A percentile compares a stretch with the other conserved stretches of the same genome.
These are phyloP conservation scores for Cheilosia urbana DNA, from an alignment of 2,888 invertebrate species.

Conservation along the genomic window DNA sequence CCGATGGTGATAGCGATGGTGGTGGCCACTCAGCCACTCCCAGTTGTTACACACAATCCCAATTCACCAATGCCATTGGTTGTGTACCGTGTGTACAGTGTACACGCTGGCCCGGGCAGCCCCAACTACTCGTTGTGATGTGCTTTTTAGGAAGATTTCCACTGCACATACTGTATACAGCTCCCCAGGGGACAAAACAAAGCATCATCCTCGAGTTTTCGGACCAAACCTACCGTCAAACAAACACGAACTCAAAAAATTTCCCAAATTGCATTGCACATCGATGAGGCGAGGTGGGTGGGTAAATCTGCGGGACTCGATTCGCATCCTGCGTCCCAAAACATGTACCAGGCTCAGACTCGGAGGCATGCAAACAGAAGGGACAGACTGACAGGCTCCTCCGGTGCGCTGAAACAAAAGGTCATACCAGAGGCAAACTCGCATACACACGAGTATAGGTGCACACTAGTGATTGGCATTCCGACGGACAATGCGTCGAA, in stretches of 20 bases:
- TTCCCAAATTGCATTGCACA: slow-evolving; percentile 70
- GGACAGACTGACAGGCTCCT: slow-evolving; percentile 71
- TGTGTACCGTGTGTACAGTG: slow-evolving; percentile 55
- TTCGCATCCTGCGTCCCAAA: slow-evolving; percentile 68
- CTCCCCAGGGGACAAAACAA: slow-evolving; percentile 63
- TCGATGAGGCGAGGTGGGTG: slow-evolving; percentile 46
- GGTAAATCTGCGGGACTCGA: slow-evolving; percentile 21
- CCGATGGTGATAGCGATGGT: slow-evolving; percentile 46
- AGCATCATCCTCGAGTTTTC: slow-evolving; percentile 58
- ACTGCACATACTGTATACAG: slow-evolving; percentile 31
- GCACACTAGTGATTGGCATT: slow-evolving; percentile 71
- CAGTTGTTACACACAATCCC: slow-evolving; percentile 72
- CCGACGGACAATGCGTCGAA: slow-evolving; percentile 74
- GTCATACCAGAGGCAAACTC: slow-evolving; percentile 19
- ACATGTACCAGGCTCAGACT: slow-evolving; percentile 17
- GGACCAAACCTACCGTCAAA: slow-evolving; percentile 1
- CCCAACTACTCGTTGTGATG: slow-evolving; percentile 26
- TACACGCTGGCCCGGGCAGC: slow-evolving; percentile 18
- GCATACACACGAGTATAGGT: slow-evolving; percentile 40
- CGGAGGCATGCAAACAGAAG: slow-evolving; percentile 51
- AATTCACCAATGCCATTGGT: slow-evolving; percentile 68
- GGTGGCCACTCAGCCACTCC: slow-evolving; percentile 72
- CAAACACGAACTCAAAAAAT: slow-evolving; percentile 15
- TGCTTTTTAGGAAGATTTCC: slow-evolving; percentile 49
- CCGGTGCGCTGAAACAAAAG: slow-evolving; percentile 56